Conservation (phyloP, 2,113 vertebrate species). For the Psophia crepitans region DNA sequence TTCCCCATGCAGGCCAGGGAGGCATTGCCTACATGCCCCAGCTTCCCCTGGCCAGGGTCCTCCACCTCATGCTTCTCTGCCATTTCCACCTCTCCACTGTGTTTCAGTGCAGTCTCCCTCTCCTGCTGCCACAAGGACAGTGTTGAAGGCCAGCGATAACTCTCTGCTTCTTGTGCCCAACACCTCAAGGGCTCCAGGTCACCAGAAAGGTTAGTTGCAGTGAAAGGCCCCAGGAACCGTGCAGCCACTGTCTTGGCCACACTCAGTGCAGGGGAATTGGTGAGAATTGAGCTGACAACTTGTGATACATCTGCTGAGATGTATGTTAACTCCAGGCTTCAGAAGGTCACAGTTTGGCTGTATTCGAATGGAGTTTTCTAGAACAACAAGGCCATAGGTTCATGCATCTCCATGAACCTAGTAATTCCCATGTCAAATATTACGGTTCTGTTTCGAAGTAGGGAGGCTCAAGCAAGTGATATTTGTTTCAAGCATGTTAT, state of each 20-base stretch:
- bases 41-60: neutral
- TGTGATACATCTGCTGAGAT: neutral
- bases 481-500: neutral
- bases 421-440: neutral
- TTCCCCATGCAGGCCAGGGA: neutral
- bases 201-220: neutral
- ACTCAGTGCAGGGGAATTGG: neutral
- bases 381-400: neutral
- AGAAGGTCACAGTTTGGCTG: neutral
- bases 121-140: neutral
- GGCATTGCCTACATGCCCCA: neutral
- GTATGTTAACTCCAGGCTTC: neutral
- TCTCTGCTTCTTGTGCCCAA: neutral
- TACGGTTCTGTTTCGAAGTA: neutral
- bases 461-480: neutral
- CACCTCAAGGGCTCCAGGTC: neutral
- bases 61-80: neutral
- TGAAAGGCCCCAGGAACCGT: neutral
- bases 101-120: neutral
- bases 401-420: neutral
- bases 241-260: rapidly evolving
- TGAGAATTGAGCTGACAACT: neutral
- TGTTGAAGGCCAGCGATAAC: neutral
- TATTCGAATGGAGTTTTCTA: neutral
- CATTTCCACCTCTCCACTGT: neutral